Evolutionary conservation across 1,140 invertebrate species (phyloP), one percentile per base, ranked within the genome.

Genomic region (Heliconius congener): DNA sequence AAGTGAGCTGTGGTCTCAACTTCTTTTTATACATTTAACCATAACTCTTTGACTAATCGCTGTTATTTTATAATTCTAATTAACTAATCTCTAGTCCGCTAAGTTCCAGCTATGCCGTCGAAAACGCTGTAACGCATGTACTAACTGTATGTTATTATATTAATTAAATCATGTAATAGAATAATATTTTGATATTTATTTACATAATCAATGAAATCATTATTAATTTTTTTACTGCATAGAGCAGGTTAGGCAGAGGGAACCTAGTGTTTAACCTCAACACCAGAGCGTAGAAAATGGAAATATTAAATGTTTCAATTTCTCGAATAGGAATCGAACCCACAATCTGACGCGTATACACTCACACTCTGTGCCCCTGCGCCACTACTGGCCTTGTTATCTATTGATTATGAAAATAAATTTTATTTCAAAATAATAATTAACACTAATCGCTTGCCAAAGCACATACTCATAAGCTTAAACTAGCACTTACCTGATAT

Each of bases 1-100:
- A 94, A 95, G 95, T 95, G 95, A 95, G 95, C 94, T 95, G 95
- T 95, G 95, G 95, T 95, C 95, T 95, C 94, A 93, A 94, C 88
- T 89, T 91, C 85, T 89, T 91, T 91, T 66, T 91, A 87, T 89
- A 88, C 80, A 84, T 89, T 91, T 88, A 88, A 88, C 89, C 81
- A 90, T 91, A 87, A 89, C 91, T 90, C 86, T 88, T 81, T 81
- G 81, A 94, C 92, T 94, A 94, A 94, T 93, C 82, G 86, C 90
- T 91, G 87, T 93, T 84, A 77, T 90, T 85, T 86, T 88, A 89
- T 84, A 87, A 77, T 91, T 93, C 91, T 93, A 92, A 92, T 90
- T 66, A 76, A 86, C 79, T 72, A 76, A 86, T 79, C 77, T 76
- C 81, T 75, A 86, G 80, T 86, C 81, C 87, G 86, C 82, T 85